These are phyloP conservation scores for Drosophila limbata DNA, from an alignment of 2,888 invertebrate genomes.

Conservation along the genomic window DNA sequence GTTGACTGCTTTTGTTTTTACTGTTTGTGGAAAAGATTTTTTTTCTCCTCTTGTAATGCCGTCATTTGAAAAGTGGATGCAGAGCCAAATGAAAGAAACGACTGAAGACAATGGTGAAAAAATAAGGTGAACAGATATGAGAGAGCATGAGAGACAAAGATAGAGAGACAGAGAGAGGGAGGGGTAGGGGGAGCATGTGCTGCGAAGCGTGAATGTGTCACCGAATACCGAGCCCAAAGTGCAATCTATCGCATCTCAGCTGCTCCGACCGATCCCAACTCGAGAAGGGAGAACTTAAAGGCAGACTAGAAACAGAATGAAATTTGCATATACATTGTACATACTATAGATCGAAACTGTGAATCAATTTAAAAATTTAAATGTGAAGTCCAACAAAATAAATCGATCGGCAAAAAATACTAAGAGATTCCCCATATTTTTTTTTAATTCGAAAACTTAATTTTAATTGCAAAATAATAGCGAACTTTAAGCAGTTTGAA, in stretches of 20 bases:
- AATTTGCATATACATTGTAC: too few species aligned
- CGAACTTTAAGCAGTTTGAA: too few species aligned
- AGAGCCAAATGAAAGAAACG: slow-evolving; percentile 38
- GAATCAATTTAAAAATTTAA: too few species aligned
- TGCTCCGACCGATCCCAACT: background rate
- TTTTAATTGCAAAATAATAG: too few species aligned
- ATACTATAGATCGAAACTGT: too few species aligned
- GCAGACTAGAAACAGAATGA: background rate
- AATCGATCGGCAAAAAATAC: too few species aligned
- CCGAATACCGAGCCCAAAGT: slow-evolving; percentile 11
- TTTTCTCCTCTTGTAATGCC: slow-evolving; percentile 59
- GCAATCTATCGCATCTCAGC: slow-evolving; percentile 22
- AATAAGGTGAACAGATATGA: slow-evolving; percentile 20
- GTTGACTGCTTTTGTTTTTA: slow-evolving; percentile 74
- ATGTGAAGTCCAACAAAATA: too few species aligned
- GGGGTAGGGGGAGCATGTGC: background rate
- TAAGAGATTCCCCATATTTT: too few species aligned
- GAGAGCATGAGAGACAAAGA: background rate
- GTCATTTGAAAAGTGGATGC: slow-evolving; percentile 67
- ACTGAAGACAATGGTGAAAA: slow-evolving; percentile 46
- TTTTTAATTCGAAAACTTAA: too few species aligned
- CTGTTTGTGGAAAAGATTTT: slow-evolving; percentile 74
- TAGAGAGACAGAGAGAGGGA: background rate
- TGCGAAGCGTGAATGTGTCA: slow-evolving; percentile 48
- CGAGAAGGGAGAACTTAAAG: slow-evolving; percentile 6